A percentile compares a stretch with the other conserved stretches of the same genome.
Evolutionary conservation across 2,797 vertebrate species (phyloP).

Genomic region (Chelmon rostratus): DNA sequence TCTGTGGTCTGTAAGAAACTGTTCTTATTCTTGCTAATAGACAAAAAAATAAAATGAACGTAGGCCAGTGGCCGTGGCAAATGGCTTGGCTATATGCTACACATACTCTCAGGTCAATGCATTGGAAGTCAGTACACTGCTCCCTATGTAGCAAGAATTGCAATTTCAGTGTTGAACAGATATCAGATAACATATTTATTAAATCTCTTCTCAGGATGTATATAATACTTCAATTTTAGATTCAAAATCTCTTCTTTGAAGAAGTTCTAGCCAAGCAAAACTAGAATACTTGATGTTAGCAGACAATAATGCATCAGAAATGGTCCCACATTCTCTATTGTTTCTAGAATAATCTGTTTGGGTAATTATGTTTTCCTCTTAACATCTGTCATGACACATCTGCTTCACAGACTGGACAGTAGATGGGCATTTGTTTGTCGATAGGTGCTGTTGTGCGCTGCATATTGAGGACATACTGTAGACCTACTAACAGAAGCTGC

Average conservation of each 20-base stretch:
- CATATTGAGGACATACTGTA: neutral
- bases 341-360: neutral
- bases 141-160: neutral
- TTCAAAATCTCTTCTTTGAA: neutral
- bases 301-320: neutral
- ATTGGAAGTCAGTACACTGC: neutral
- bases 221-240: neutral
- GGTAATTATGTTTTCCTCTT: neutral
- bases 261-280: neutral
- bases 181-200: neutral
- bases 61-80: neutral
- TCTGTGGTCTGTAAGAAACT: neutral
- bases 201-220: slow-evolving; percentile 7
- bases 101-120: neutral
- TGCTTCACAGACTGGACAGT: neutral
- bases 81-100: neutral
- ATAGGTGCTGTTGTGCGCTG: neutral
- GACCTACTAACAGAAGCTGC: neutral
- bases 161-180: slow-evolving; percentile 10
- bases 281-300: neutral
- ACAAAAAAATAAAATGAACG: neutral
- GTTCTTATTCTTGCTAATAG: neutral
- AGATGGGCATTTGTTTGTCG: neutral
- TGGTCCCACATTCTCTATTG: neutral
- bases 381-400: neutral